These are phyloP conservation scores for Parnassius smintheus DNA, from an alignment of 2,888 invertebrate genomes.

Conservation along the genomic window DNA sequence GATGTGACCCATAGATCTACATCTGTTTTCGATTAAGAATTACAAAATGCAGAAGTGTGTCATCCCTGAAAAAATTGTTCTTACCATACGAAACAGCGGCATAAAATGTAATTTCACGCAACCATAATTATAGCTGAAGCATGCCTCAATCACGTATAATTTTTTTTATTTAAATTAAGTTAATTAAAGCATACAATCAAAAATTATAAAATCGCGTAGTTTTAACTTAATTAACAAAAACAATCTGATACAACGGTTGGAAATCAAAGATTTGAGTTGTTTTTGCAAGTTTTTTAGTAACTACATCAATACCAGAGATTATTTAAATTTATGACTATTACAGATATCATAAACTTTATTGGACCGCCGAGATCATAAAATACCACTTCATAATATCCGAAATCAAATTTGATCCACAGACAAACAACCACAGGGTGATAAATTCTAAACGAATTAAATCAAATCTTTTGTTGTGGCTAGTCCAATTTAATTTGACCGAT, in stretches of 20 bases:
- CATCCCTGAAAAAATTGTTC: too few relatives aligned
- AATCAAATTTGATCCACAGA: conserved; percentile 65
- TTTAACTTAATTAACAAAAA: conserved; percentile 2
- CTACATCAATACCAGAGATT: conserved; percentile 34
- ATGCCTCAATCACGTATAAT: too few relatives aligned
- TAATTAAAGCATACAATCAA: neutral
- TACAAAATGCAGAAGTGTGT: too few relatives aligned
- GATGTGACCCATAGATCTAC: too few relatives aligned
- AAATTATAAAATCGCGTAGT: neutral
- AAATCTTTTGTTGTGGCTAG: conserved; percentile 46
- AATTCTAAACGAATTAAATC: conserved; percentile 74
- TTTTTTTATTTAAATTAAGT: neutral
- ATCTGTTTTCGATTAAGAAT: too few relatives aligned
- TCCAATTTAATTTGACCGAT: conserved; percentile 38
- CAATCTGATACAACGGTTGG: neutral
- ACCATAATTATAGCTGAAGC: too few relatives aligned
- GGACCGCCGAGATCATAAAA: conserved; percentile 56
- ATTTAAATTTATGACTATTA: conserved; percentile 53
- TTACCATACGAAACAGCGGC: too few relatives aligned
- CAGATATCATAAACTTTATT: conserved; percentile 61
- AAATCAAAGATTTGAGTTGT: conserved; percentile 25
- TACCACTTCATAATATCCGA: conserved; percentile 61
- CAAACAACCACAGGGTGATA: conserved; percentile 58
- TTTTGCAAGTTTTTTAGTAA: conserved; percentile 29
- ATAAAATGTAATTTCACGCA: too few relatives aligned